Evolutionary conservation across 1,140 invertebrate genomes (phyloP).

Genomic region (Kradibia gibbosae): DNA sequence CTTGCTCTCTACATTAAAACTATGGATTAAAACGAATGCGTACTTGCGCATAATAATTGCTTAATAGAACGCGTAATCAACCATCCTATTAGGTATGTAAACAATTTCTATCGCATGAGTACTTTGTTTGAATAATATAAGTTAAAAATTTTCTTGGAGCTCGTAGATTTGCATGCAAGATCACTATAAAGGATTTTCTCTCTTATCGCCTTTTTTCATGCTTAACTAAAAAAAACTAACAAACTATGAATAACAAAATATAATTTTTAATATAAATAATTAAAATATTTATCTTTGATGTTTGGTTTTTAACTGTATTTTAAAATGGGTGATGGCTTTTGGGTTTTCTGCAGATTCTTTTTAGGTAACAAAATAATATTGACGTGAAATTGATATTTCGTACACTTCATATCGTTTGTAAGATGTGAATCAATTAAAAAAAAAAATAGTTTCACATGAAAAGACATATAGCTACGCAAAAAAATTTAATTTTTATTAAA

Average conservation of each 20-base stretch:
- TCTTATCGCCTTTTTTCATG: constrained; percentile 26
- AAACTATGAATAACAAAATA: not conserved
- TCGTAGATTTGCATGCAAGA: constrained; percentile 39
- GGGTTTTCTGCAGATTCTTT: too few relatives aligned
- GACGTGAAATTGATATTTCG: too few relatives aligned
- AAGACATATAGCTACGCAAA: too few relatives aligned
- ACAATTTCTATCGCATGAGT: constrained; percentile 39
- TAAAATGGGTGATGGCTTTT: too few relatives aligned
- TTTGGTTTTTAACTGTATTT: too few relatives aligned
- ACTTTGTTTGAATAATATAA: constrained; percentile 10
- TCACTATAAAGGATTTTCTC: not conserved
- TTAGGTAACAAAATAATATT: too few relatives aligned
- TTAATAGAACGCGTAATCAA: constrained; percentile 31
- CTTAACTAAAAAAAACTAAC: constrained; percentile 8
- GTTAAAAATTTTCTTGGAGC: constrained; percentile 37
- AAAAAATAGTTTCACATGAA: too few relatives aligned
- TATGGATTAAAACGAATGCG: not conserved
- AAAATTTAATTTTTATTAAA: too few relatives aligned
- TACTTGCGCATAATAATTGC: constrained; percentile 11
- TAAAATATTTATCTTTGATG: too few relatives aligned
- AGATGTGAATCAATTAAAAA: too few relatives aligned
- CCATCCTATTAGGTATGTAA: constrained; percentile 46
- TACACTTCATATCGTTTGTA: too few relatives aligned
- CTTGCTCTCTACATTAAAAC: constrained; percentile 28
- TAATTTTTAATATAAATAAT: too few relatives aligned